These are phyloP conservation scores for Heliothis virescens DNA, from an alignment of 1,140 invertebrate genomes.

Conservation along the genomic window DNA sequence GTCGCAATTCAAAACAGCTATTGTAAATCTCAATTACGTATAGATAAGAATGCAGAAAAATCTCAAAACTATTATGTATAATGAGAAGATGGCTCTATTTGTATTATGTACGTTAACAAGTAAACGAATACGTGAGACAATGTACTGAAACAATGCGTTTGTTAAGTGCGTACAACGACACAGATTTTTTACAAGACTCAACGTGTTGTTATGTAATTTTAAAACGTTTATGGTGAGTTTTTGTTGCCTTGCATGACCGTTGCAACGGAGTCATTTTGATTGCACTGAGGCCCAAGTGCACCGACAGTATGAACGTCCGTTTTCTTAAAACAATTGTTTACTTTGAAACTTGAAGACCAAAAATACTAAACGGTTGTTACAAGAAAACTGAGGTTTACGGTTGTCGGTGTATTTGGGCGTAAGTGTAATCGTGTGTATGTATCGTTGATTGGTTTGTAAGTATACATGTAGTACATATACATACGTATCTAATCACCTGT, in stretches of 20 bases:
- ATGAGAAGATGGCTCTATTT: constrained; percentile 46
- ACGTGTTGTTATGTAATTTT: constrained; percentile 67
- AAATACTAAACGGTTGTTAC: too few relatives aligned
- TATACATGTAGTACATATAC: too few relatives aligned
- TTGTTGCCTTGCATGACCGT: constrained; percentile 16
- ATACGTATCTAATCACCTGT: too few relatives aligned
- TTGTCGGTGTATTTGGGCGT: too few relatives aligned
- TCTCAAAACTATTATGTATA: constrained; percentile 45
- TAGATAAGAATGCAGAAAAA: constrained; percentile 42
- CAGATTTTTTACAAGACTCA: constrained; percentile 66
- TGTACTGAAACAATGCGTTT: constrained; percentile 44
- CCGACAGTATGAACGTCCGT: too few relatives aligned
- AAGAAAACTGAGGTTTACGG: too few relatives aligned
- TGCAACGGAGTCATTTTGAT: background rate
- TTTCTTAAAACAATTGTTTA: too few relatives aligned
- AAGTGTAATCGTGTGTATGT: too few relatives aligned
- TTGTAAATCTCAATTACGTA: constrained; percentile 39
- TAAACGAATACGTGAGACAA: constrained; percentile 51
- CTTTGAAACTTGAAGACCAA: too few relatives aligned
- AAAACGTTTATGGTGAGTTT: constrained; percentile 43
- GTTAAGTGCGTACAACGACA: constrained; percentile 62
- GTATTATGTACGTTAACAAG: constrained; percentile 34
- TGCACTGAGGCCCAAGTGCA: background rate
- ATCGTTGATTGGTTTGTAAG: too few relatives aligned
- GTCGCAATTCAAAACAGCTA: constrained; percentile 38